Evolutionary conservation across 2,888 invertebrate genomes (phyloP), one percentile per base, ranked within the genome.

Genomic region (Lasioglossum zephyrum): DNA sequence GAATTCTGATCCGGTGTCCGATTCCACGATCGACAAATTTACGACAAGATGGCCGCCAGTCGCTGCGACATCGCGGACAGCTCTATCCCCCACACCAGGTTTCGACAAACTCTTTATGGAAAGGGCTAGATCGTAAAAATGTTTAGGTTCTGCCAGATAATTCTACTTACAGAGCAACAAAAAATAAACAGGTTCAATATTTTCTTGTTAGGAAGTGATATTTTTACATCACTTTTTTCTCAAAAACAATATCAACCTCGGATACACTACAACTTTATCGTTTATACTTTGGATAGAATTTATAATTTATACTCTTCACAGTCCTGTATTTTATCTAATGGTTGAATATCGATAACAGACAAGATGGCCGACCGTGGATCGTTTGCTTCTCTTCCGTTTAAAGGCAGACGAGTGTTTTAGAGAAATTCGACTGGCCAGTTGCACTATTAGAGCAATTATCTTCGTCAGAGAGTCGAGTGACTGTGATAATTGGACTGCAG

Each of bases 391-490:
- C 4, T n/a, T 57, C n/a, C 11, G n/a, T 57, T n/a, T n/a, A 2
- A 22, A n/a, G n/a, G n/a, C 4, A 8, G 57, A n/a, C 9, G 1
- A 31, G 31, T 31, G 16, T 63, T 63, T 31, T 31, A 63, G 63
- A 63, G 63, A 63, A 31, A 63, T 31, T 63, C 63, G 31, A 26
- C 63, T 16, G 26, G 2, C 63, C 31, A 11, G 63, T 31, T n/a
- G 31, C 63, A 16, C 63, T 63, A 63, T 63, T 63, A 63, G 31
- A 18, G 18, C 63, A 63, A 63, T 63, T 63, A 63, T 31, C 63
- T 63, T 63, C 31, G 63, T 63, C 63, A 63, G 63, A 16, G 63
- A 63, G 63, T 31, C 63, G 31, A 31, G 63, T 8, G 26, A 77
- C 77, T 66, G 39, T 77, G 60, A 63, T 63, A 39, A 63, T 41